phyloP scores from a whole-genome alignment of 2,113 vertebrate genomes.

The Colinus virginianus region DNA sequence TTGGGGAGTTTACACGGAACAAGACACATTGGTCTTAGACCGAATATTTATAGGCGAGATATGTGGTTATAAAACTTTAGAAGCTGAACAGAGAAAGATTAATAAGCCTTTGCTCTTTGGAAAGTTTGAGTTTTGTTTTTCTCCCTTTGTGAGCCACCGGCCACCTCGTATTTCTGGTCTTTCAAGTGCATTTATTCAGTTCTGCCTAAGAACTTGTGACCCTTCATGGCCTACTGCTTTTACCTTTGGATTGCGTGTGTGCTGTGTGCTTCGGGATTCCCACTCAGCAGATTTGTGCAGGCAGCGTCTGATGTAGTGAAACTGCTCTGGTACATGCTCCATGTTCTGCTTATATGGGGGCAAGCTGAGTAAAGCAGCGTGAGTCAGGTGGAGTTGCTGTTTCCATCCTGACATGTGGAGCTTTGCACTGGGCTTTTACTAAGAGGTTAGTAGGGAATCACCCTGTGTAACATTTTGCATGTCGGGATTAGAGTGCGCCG shows the following conservation, averaged over 20 bases:
- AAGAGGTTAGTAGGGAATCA: constrained; percentile 2
- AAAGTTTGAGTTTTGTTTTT: constrained; percentile 31
- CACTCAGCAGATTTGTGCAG: not conserved
- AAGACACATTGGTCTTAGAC: constrained; percentile 58
- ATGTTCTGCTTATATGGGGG: not conserved
- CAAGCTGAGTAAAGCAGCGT: not conserved
- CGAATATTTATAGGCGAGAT: constrained; percentile 54
- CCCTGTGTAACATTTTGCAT: not conserved
- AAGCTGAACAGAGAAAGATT: constrained; percentile 44
- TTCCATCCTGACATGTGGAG: not conserved
- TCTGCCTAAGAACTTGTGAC: not conserved
- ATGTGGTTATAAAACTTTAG: constrained; percentile 55
- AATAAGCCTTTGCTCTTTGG: constrained; percentile 44
- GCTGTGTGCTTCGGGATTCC: not conserved
- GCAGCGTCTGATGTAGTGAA: not conserved
- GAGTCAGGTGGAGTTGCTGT: not conserved
- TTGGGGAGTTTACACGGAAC: constrained; percentile 65
- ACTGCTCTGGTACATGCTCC: not conserved
- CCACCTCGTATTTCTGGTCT: constrained; percentile 33
- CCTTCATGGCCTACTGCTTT: not conserved
- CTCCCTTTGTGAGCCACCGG: not conserved
- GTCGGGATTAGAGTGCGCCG: constrained; percentile 23
- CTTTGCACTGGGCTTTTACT: constrained; percentile 7
- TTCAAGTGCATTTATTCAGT: constrained; percentile 39
- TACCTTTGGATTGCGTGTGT: rapidly evolving